Evolutionary conservation across 2,113 vertebrate genomes (phyloP).

Genomic region (Platanista minor): DNA sequence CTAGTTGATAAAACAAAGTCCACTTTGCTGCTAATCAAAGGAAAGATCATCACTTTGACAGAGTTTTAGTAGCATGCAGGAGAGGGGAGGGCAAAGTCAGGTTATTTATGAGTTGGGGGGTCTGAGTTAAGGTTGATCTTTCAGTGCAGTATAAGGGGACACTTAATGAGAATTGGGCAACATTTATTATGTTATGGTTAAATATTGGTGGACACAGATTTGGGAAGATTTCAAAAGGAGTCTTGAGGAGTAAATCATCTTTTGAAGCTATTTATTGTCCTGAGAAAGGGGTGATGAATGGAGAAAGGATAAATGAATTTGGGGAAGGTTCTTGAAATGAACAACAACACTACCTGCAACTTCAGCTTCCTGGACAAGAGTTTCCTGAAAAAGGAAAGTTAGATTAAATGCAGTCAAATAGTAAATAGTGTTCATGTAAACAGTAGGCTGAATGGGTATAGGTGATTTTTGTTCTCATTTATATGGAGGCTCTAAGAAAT

Average conservation of each 20-base stretch:
- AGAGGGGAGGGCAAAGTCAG: background rate
- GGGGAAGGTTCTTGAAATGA: background rate
- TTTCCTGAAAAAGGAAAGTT: background rate
- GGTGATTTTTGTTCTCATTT: background rate
- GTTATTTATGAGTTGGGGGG: background rate
- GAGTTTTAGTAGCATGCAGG: background rate
- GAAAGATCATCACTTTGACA: background rate
- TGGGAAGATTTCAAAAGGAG: background rate
- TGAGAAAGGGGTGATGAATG: background rate
- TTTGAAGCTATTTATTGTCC: background rate
- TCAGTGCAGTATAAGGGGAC: background rate
- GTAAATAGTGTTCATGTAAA: background rate
- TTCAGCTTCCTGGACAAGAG: background rate
- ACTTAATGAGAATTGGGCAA: background rate
- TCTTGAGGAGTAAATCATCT: background rate
- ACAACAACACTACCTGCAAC: background rate
- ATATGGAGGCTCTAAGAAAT: background rate
- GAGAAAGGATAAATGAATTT: background rate
- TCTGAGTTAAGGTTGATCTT: background rate
- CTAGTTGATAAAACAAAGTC: background rate
- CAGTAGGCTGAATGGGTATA: background rate
- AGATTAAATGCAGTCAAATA: background rate
- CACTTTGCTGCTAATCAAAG: background rate
- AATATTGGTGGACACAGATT: background rate
- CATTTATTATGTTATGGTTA: background rate